Percentiles rank a stretch among this genome's conserved stretches.
These are phyloP conservation scores for Dreissena polymorpha DNA, from an alignment of 1,140 invertebrate species.

Conservation along the genomic window DNA sequence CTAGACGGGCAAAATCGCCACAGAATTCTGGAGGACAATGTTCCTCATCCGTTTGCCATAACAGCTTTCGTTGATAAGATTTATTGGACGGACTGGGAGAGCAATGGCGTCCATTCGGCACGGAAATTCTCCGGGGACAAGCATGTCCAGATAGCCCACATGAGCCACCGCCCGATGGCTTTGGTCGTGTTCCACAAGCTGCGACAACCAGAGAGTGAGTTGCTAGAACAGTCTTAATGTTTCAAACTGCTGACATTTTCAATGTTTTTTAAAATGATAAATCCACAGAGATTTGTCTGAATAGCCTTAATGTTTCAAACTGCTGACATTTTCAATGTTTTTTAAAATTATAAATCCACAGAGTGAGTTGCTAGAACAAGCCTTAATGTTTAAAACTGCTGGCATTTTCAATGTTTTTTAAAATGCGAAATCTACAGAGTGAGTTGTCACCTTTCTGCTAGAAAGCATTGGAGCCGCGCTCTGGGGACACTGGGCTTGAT, in stretches of 20 bases:
- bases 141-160: conserved; percentile 93
- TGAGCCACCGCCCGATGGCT: conserved; percentile 92
- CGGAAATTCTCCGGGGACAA: conserved; percentile 97
- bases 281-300: no score
- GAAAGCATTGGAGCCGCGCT: no score
- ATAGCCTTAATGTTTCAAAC: no score
- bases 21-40: conserved; percentile 81
- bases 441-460: neutral
- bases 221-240: no score
- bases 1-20: conserved; percentile 70
- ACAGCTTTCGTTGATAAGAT: conserved; percentile 94
- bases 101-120: conserved; percentile 92
- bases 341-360: no score
- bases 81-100: conserved; percentile 98
- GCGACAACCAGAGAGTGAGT: conserved; percentile 84
- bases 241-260: no score
- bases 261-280: no score
- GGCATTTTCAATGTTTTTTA: no score
- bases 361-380: no score
- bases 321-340: no score
- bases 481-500: no score
- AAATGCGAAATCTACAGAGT: conserved; percentile 86
- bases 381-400: no score
- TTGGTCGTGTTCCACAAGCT: conserved; percentile 85
- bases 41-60: conserved; percentile 95